Conservation (phyloP, 2,888 invertebrate species). For the Scaptomyza tumidula region DNA sequence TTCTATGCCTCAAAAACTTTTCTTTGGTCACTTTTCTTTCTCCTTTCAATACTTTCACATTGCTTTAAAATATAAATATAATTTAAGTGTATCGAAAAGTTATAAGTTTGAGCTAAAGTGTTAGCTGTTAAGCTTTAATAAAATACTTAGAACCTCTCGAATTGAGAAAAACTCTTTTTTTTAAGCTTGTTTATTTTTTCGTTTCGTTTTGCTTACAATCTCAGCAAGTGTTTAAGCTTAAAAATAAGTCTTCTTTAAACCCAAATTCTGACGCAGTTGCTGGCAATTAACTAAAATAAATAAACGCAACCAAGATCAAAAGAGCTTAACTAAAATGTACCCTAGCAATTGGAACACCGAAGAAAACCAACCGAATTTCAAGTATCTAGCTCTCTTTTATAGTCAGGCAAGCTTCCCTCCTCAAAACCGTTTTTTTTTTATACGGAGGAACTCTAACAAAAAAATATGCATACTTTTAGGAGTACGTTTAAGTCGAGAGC, state of each 20-base stretch:
- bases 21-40: not conserved
- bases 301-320: not conserved
- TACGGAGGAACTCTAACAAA: not conserved
- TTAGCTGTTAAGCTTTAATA: too few species aligned
- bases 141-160: too few species aligned
- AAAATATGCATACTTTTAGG: conserved; percentile 30
- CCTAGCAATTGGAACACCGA: not conserved
- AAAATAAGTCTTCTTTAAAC: not conserved
- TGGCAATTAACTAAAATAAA: conserved; percentile 22
- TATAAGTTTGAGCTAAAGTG: not conserved
- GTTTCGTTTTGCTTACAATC: not conserved
- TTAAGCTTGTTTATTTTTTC: not conserved
- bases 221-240: not conserved
- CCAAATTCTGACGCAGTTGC: not conserved
- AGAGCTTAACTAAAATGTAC: not conserved
- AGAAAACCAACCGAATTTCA: not conserved
- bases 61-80: too few species aligned
- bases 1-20: not conserved
- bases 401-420: not conserved
- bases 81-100: too few species aligned
- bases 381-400: not conserved
- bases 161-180: not conserved
- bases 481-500: not conserved
- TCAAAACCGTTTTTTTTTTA: too few species aligned
- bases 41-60: not conserved